phyloP scores from a whole-genome alignment of 2,797 vertebrate genomes.

The Fistularia commersonii region DNA sequence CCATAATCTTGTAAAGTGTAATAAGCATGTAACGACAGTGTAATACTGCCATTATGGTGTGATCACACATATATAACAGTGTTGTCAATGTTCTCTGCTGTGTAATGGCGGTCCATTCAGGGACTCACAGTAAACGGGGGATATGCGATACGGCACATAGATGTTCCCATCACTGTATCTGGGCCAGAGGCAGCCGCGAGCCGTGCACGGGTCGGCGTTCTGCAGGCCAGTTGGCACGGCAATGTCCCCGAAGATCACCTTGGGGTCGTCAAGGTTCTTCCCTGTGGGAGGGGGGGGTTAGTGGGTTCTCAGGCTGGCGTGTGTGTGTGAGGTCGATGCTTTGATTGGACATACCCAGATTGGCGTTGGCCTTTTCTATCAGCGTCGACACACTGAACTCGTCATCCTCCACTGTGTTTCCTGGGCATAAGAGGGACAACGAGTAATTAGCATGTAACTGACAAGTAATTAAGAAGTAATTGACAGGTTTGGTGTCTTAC shows the following conservation, averaged over 20 bases:
- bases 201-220: conserved; percentile 66
- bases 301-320: too few species aligned
- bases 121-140: conserved; percentile 57
- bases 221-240: conserved; percentile 47
- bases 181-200: conserved; percentile 56
- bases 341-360: conserved; percentile 61
- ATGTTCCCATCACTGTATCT: conserved; percentile 50
- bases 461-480: background rate
- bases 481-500: conserved; percentile 22
- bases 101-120: background rate
- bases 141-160: conserved; percentile 59
- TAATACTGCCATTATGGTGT: too few species aligned
- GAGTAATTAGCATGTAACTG: background rate
- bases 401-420: conserved; percentile 43
- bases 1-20: too few species aligned
- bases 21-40: too few species aligned
- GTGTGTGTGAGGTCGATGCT: too few species aligned
- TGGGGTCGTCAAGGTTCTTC: conserved; percentile 34
- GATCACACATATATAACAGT: background rate
- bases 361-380: conserved; percentile 64
- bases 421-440: conserved; percentile 32
- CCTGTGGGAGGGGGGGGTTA: conserved; percentile 41
- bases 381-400: conserved; percentile 48
- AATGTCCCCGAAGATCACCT: conserved; percentile 64
- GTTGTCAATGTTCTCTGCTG: background rate